These are phyloP conservation scores for Arion vulgaris DNA, from an alignment of 1,140 invertebrate species.

Conservation along the genomic window DNA sequence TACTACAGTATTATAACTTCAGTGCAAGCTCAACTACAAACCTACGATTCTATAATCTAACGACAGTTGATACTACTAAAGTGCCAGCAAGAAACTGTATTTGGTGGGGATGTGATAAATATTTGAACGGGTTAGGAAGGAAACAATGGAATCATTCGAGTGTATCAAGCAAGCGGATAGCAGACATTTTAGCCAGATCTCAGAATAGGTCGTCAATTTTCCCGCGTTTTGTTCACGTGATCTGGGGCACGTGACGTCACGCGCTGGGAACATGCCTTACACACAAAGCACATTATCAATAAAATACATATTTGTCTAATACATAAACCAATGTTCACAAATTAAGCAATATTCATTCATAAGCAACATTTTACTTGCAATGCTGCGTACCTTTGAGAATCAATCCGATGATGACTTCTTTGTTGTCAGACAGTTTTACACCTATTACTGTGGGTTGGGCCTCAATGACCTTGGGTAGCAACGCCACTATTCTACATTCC, in stretches of 20 bases:
- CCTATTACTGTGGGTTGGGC: not conserved
- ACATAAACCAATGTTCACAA: not conserved
- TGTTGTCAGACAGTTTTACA: not conserved
- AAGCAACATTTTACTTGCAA: not conserved
- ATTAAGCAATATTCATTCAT: not conserved
- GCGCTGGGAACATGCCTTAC: not conserved
- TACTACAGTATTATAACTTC: too few relatives aligned
- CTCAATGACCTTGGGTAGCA: slow-evolving; percentile 3
- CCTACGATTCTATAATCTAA: too few relatives aligned
- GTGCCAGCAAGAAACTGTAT: too few relatives aligned
- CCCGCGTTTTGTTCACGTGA: not conserved
- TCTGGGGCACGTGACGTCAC: not conserved
- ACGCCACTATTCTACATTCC: not conserved
- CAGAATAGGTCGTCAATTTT: too few relatives aligned
- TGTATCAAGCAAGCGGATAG: too few relatives aligned
- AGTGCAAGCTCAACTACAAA: too few relatives aligned
- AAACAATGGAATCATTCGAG: too few relatives aligned
- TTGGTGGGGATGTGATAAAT: too few relatives aligned
- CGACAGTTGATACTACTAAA: too few relatives aligned
- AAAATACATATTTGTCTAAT: not conserved
- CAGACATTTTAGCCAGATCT: too few relatives aligned
- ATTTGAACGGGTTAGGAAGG: too few relatives aligned
- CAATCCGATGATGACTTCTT: not conserved
- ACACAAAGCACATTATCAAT: not conserved
- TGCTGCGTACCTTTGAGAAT: not conserved